Evolutionary conservation across 2,797 vertebrate species (phyloP), one percentile per base, ranked within the genome.

Genomic region (Calcarius lapponicus): DNA sequence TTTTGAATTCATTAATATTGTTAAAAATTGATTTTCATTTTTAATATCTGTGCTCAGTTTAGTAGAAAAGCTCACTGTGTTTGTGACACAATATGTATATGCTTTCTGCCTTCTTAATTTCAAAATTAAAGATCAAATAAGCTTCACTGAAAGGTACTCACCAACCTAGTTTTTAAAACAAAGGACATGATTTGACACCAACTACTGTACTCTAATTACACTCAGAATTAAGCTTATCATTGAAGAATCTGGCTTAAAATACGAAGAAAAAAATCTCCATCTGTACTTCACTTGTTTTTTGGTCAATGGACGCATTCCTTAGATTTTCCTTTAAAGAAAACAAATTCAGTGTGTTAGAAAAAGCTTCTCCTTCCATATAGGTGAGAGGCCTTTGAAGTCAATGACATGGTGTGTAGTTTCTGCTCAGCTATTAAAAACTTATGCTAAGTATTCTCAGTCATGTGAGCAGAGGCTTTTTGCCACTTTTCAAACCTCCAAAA

Each of bases 261-360:
- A 57, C 31, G 62, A 69, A 75, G 18, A 21, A 67, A 80, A 92
- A 91, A 62, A 47, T 56, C 58, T 86, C 26, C 18, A 24, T 80
- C 48, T 76, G 24, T 70, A 40, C 34, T 74, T 76, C 67, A 53
- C 53, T 75, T 81, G 73, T 60, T 24, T 22, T 86, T 92, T 86
- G 62, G 56, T 90, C 86, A 93, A 70, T 79, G 70, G 60, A 91
- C 17, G 38, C 58, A 74, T 93, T 86, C 43, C 62, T 75, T 86
- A 43, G 70, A 60, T 81, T 91, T 94, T 94, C 38, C 48, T 81
- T 70, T 47, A 79, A 73, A 91, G 73, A 64, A 81, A 88, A 91
- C 62, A 92, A 80, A 67, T 70, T 28, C 51, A 57, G n/a, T 40
- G 38, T 38, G 34, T 61, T 56, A 72, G 43, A 48, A 56, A 93